Percentiles rank a stretch among this genome's conserved stretches.
Conservation (phyloP, 2,888 invertebrate genomes). For the Arenicola marina region DNA sequence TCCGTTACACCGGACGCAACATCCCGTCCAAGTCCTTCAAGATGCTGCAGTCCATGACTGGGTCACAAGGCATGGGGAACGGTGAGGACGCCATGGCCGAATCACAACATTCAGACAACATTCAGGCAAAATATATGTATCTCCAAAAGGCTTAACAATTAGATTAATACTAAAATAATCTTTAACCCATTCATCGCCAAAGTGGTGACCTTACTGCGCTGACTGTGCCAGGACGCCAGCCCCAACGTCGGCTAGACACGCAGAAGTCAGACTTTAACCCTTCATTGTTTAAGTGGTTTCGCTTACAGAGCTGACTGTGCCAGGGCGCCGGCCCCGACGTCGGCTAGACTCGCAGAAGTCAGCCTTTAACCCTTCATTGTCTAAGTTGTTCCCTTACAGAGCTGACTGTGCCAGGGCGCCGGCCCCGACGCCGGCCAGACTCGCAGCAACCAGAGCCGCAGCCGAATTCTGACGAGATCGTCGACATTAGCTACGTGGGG, state of each 20-base stretch:
- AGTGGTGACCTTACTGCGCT: too few relatives aligned
- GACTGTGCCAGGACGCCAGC: slow-evolving; percentile 8
- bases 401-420: slow-evolving; percentile 5
- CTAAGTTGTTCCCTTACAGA: too few relatives aligned
- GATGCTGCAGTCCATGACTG: slow-evolving; percentile 58
- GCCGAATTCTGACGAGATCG: slow-evolving; percentile 42
- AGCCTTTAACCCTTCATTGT: not conserved
- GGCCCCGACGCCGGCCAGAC: slow-evolving; percentile 7
- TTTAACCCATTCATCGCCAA: not conserved
- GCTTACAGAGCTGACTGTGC: too few relatives aligned
- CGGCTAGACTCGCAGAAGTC: slow-evolving; percentile 7
- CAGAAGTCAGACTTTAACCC: slow-evolving; percentile 30
- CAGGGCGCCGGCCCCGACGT: slow-evolving; percentile 7
- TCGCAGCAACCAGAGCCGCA: slow-evolving; percentile 37
- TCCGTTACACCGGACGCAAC: slow-evolving; percentile 53
- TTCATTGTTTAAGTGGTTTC: too few relatives aligned
- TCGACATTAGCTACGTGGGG: slow-evolving; percentile 64
- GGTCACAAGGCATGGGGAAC: slow-evolving; percentile 10
- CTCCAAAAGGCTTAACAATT: too few relatives aligned
- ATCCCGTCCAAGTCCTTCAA: slow-evolving; percentile 75
- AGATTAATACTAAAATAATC: not conserved
- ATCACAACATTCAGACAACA: not conserved
- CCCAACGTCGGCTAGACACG: slow-evolving; percentile 4
- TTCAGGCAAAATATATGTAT: too few relatives aligned
- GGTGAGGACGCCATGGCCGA: not conserved